phyloP scores from a whole-genome alignment of 2,113 vertebrate genomes.

The Sebastes schlegelii region DNA sequence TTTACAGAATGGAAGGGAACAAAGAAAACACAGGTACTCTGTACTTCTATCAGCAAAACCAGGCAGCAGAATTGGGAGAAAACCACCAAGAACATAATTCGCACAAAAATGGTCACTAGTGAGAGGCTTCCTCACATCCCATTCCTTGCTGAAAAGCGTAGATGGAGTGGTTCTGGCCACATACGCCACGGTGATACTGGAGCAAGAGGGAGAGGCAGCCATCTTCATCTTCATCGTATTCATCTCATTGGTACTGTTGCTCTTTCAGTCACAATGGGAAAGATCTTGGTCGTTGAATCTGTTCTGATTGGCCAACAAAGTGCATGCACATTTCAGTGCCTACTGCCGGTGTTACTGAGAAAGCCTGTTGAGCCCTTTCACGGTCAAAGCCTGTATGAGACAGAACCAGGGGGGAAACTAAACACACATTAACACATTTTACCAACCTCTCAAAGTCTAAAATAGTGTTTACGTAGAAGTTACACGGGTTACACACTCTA shows the following conservation, averaged over 20 bases:
- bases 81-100: background rate
- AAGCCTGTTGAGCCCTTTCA: slow-evolving; percentile 17
- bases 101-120: background rate
- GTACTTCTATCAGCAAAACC: background rate
- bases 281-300: background rate
- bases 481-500: slow-evolving; percentile 1
- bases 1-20: background rate
- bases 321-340: slow-evolving; percentile 25
- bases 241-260: background rate
- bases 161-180: background rate
- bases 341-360: slow-evolving; percentile 7
- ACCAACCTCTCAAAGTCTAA: background rate
- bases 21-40: background rate
- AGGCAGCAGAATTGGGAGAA: background rate
- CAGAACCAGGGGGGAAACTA: slow-evolving; percentile 10
- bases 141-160: background rate
- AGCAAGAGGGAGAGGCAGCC: background rate
- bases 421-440: slow-evolving; percentile 14
- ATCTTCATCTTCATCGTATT: background rate
- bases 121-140: background rate
- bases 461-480: slow-evolving; percentile 13
- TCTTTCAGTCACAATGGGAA: background rate
- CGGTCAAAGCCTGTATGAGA: slow-evolving; percentile 29
- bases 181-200: background rate
- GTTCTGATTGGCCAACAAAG: background rate